phyloP scores from a whole-genome alignment of 2,888 invertebrate species.

The Drosophila demipolita region DNA sequence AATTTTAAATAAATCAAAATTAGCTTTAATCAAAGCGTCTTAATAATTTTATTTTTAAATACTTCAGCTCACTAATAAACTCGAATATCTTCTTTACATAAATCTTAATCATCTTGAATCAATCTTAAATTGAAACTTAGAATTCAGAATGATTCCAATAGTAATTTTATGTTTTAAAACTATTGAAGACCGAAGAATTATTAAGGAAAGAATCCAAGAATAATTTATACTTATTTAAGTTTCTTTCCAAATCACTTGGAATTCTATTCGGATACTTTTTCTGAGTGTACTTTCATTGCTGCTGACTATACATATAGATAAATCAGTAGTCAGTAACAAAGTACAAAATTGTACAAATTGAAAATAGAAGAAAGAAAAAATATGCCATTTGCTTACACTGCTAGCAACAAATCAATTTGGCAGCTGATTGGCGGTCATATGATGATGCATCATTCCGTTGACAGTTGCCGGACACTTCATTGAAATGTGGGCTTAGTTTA shows the following conservation, averaged over 20 bases:
- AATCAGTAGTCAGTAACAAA: slow-evolving; percentile 25
- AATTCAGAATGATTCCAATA: neutral
- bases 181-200: accelerated
- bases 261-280: neutral
- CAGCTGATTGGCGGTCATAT: slow-evolving; percentile 78
- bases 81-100: too few species aligned
- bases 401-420: slow-evolving; percentile 66
- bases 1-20: neutral
- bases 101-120: neutral
- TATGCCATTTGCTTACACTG: slow-evolving; percentile 19
- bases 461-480: slow-evolving; percentile 64
- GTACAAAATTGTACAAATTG: neutral
- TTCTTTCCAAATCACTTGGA: neutral
- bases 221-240: neutral
- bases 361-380: slow-evolving; percentile 17
- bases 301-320: slow-evolving; percentile 24
- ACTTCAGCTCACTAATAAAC: neutral
- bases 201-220: neutral
- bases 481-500: slow-evolving; percentile 39
- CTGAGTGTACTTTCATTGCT: slow-evolving; percentile 12
- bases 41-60: too few species aligned
- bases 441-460: slow-evolving; percentile 56
- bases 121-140: neutral
- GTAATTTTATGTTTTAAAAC: neutral
- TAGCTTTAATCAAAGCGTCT: neutral